Evolutionary conservation across 1,140 invertebrate genomes (phyloP).

Genomic region (Cydia fagiglandana): DNA sequence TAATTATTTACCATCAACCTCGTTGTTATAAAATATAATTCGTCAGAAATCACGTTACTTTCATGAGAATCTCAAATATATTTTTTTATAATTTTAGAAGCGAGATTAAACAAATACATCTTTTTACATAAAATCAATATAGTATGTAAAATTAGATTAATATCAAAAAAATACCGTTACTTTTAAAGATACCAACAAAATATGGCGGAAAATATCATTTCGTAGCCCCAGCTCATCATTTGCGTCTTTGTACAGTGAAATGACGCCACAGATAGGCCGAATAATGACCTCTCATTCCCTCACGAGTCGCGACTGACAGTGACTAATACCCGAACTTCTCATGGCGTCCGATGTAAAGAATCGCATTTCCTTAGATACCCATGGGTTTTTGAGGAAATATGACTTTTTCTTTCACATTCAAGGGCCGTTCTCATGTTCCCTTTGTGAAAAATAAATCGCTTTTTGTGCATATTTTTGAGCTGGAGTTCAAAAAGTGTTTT

Average conservation of each 20-base stretch:
- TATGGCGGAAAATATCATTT: slow-evolving; percentile 13
- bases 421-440: not conserved
- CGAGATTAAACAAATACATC: too few species aligned
- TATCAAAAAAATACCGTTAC: too few species aligned
- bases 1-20: too few species aligned
- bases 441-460: not conserved
- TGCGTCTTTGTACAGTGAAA: slow-evolving; percentile 10
- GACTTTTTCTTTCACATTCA: slow-evolving; percentile 9
- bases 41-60: too few species aligned
- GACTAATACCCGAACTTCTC: slow-evolving; percentile 28
- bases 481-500: not conserved
- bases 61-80: too few species aligned
- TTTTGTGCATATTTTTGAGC: not conserved
- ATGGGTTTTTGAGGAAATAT: slow-evolving; percentile 13
- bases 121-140: too few species aligned
- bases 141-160: too few species aligned
- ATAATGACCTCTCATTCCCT: slow-evolving; percentile 26
- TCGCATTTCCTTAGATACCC: slow-evolving; percentile 12
- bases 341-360: slow-evolving; percentile 5
- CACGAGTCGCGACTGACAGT: slow-evolving; percentile 17
- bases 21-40: too few species aligned
- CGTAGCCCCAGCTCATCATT: slow-evolving; percentile 6
- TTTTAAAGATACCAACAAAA: not conserved
- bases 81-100: too few species aligned
- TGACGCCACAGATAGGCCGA: slow-evolving; percentile 13